Evolutionary conservation across 2,797 vertebrate genomes (phyloP).

Genomic region (Coilia nasus): DNA sequence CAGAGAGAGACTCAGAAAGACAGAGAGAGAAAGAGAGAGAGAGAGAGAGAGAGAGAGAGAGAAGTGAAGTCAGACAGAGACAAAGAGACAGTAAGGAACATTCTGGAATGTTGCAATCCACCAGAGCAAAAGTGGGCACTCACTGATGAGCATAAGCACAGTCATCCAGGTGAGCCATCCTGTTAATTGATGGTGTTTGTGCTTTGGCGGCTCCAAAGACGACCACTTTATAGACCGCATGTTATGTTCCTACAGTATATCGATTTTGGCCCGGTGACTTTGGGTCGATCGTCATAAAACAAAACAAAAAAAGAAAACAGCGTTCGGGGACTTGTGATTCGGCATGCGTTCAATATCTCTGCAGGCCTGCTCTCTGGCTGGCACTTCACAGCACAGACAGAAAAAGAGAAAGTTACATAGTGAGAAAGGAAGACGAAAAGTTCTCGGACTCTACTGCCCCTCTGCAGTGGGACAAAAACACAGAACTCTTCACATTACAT

Average conservation of each 20-base stretch:
- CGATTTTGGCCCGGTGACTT: conserved; percentile 17
- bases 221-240: background rate
- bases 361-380: background rate
- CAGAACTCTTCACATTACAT: background rate
- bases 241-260: background rate
- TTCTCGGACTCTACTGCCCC: background rate
- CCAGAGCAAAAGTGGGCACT: too few relatives aligned
- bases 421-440: conserved; percentile 30
- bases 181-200: conserved; percentile 9
- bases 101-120: background rate
- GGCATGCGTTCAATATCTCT: background rate
- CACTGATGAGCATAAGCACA: background rate
- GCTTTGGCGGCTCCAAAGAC: background rate
- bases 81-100: background rate
- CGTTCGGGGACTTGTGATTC: background rate
- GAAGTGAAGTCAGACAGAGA: background rate
- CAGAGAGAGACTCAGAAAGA: background rate
- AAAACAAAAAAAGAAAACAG: background rate
- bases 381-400: background rate
- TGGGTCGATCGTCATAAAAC: background rate
- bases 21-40: background rate
- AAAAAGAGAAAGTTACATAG: conserved; percentile 31
- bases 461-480: background rate
- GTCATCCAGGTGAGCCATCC: background rate
- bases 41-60: background rate